Conservation (phyloP, 2,888 invertebrate genomes). For the Pasiphila rectangulata region DNA sequence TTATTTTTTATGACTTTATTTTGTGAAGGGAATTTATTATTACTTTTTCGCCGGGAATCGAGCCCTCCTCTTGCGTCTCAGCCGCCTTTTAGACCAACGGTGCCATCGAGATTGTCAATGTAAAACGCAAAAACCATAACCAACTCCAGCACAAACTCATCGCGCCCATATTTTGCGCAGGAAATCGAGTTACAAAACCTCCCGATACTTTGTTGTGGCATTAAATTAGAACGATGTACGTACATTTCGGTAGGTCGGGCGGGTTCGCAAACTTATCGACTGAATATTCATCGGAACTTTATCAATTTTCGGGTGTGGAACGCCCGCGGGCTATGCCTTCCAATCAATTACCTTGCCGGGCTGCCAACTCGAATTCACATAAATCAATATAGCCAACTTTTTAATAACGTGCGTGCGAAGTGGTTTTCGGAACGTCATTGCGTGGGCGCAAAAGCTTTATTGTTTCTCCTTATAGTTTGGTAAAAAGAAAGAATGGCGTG, state of each 20-base stretch:
- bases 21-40: too few species aligned
- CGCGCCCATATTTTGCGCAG: neutral
- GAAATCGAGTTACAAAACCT: slow-evolving; percentile 10
- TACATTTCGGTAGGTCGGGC: slow-evolving; percentile 31
- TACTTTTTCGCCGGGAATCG: too few species aligned
- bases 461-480: too few species aligned
- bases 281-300: slow-evolving; percentile 52
- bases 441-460: neutral
- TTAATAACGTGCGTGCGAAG: slow-evolving; percentile 17
- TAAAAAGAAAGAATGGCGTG: too few species aligned
- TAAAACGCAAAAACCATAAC: too few species aligned
- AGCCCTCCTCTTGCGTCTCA: too few species aligned
- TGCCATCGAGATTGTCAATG: too few species aligned
- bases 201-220: slow-evolving; percentile 32
- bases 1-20: too few species aligned
- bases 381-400: slow-evolving; percentile 20
- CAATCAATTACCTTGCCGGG: slow-evolving; percentile 43
- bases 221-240: slow-evolving; percentile 41
- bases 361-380: slow-evolving; percentile 23
- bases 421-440: neutral
- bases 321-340: slow-evolving; percentile 38
- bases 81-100: too few species aligned
- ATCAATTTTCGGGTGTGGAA: slow-evolving; percentile 48
- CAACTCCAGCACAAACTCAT: neutral
- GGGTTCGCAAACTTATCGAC: slow-evolving; percentile 30